Evolutionary conservation across 2,113 vertebrate species (phyloP).

Genomic region (Piaya cayana): DNA sequence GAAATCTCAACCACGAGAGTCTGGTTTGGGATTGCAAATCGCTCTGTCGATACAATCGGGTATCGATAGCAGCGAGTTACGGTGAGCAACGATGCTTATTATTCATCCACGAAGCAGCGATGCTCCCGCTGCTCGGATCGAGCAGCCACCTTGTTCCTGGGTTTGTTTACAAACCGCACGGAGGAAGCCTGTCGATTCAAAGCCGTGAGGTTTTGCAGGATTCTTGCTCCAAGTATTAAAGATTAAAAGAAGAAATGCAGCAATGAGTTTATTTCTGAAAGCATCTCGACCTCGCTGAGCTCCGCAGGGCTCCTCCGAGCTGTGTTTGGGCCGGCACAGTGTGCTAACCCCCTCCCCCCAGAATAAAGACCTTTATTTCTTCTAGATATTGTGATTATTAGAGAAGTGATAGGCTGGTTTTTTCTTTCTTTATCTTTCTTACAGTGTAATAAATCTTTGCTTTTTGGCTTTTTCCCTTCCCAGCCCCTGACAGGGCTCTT

Average conservation of each 20-base stretch:
- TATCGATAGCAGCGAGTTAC: neutral
- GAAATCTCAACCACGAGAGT: accelerated
- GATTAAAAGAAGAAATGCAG: neutral
- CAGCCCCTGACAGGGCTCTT: neutral
- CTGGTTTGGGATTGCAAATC: accelerated
- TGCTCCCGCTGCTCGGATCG: accelerated
- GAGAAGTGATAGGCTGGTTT: neutral
- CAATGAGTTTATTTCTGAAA: neutral
- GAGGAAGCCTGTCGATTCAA: neutral
- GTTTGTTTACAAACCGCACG: accelerated
- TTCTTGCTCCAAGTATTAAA: accelerated
- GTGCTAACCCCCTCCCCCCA: neutral
- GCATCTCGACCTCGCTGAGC: neutral
- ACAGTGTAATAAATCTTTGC: neutral
- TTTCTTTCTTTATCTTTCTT: neutral
- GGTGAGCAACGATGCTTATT: neutral
- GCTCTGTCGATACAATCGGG: neutral
- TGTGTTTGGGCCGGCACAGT: neutral
- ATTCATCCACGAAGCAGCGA: neutral
- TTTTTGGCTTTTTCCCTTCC: neutral
- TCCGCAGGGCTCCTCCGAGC: neutral
- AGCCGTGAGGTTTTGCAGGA: accelerated
- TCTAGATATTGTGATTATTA: neutral
- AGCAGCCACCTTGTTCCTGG: neutral
- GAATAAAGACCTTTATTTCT: neutral